phyloP scores from a whole-genome alignment of 2,113 vertebrate genomes.

The Lasiurus borealis region DNA sequence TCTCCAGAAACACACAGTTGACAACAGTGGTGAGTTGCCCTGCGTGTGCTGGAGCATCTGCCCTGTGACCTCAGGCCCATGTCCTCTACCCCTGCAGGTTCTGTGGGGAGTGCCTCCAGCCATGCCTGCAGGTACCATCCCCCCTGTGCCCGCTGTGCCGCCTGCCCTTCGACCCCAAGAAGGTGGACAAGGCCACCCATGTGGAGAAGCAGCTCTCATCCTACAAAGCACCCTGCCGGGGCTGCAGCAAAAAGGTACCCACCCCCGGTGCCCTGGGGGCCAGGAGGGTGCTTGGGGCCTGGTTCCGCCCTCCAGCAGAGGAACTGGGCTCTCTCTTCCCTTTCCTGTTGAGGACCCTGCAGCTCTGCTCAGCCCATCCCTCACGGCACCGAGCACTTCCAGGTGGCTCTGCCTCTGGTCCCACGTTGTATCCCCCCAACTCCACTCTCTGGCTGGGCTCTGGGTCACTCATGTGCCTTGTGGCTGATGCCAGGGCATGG shows the following conservation, averaged over 20 bases:
- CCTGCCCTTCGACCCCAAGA: constrained; percentile 96
- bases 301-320: neutral
- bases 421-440: neutral
- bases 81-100: constrained; percentile 87
- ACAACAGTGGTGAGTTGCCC: neutral
- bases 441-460: neutral
- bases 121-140: constrained; percentile 95
- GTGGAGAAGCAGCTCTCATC: constrained; percentile 96
- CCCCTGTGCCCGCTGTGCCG: constrained; percentile 96
- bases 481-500: neutral
- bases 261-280: neutral
- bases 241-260: constrained; percentile 95
- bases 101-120: constrained; percentile 96
- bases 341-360: neutral
- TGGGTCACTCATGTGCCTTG: neutral
- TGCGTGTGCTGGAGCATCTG: neutral
- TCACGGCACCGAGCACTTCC: neutral
- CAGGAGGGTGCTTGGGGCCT: too few species aligned
- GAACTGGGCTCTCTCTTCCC: neutral
- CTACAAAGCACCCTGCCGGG: constrained; percentile 95
- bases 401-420: neutral
- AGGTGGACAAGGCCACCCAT: constrained; percentile 94
- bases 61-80: neutral
- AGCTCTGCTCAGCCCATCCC: neutral
- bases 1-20: neutral